These are phyloP conservation scores for Palaemon carinicauda DNA, from an alignment of 1,140 invertebrate genomes.

Conservation along the genomic window DNA sequence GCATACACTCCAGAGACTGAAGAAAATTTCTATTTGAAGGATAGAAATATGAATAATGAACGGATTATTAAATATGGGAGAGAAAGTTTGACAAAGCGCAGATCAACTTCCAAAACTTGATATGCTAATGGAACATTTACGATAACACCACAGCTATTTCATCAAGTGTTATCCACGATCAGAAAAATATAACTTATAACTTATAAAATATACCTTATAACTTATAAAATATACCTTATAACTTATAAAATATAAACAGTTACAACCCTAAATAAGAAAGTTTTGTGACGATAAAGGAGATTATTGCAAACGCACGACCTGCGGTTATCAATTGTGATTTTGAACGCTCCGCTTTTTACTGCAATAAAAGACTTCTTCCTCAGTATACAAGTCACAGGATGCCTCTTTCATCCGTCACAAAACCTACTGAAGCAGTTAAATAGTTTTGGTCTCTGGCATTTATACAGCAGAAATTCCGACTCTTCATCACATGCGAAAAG, in stretches of 20 bases:
- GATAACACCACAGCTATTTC: background rate
- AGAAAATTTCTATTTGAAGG: slow-evolving; percentile 28
- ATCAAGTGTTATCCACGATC: background rate
- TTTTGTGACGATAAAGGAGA: slow-evolving; percentile 26
- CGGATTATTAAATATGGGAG: slow-evolving; percentile 7
- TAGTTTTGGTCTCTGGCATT: too few relatives aligned
- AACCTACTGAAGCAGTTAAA: too few relatives aligned
- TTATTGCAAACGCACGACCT: slow-evolving; percentile 19
- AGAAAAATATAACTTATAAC: slow-evolving; percentile 11
- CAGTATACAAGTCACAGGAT: background rate
- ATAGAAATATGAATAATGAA: background rate
- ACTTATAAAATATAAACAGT: slow-evolving; percentile 14
- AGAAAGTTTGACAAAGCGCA: background rate
- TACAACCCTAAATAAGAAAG: background rate
- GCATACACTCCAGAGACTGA: background rate
- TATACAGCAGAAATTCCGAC: too few relatives aligned
- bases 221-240: background rate
- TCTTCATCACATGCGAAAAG: too few relatives aligned
- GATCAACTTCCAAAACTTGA: slow-evolving; percentile 4
- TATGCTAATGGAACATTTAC: background rate
- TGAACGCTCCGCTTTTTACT: background rate
- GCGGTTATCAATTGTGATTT: slow-evolving; percentile 14
- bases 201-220: background rate
- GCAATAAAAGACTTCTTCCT: background rate
- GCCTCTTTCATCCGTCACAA: background rate